phyloP scores from a whole-genome alignment of 2,797 vertebrate genomes.

The Amblyraja radiata region DNA sequence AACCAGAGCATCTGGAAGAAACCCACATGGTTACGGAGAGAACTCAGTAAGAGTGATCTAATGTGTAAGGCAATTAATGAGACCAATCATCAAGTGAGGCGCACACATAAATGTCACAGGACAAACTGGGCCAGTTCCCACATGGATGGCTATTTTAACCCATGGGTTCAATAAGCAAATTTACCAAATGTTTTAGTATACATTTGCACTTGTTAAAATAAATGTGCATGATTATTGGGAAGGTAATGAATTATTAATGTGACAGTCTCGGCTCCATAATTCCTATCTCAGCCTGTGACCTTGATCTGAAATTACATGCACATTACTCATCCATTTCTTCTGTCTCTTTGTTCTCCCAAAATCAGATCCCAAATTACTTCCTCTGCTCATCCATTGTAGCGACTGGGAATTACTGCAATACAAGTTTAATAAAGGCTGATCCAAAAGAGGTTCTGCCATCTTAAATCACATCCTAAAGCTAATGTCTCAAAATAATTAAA shows the following conservation, averaged over 20 bases:
- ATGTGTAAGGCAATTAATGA: too few relatives aligned
- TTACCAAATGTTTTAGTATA: neutral
- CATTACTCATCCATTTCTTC: neutral
- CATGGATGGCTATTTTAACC: too few relatives aligned
- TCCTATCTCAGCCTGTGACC: neutral
- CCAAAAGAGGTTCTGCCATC: neutral
- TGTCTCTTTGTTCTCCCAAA: neutral
- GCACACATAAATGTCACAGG: too few relatives aligned
- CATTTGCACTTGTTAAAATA: neutral
- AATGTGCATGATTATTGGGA: neutral
- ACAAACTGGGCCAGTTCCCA: neutral
- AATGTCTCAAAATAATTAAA: conserved; percentile 8
- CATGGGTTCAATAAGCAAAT: neutral
- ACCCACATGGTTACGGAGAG: too few relatives aligned
- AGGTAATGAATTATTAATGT: neutral
- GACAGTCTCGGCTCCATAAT: neutral
- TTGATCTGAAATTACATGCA: neutral
- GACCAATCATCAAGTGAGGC: too few relatives aligned
- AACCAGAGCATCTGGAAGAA: too few relatives aligned
- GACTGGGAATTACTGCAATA: neutral
- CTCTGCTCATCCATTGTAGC: neutral
- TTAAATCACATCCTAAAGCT: neutral
- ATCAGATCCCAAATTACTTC: neutral
- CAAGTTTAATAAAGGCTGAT: neutral
- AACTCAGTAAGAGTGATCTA: too few relatives aligned